A percentile compares a stretch with the other conserved stretches of the same genome.
Evolutionary conservation across 1,140 invertebrate species (phyloP).

Genomic region (Colletes latitarsis): DNA sequence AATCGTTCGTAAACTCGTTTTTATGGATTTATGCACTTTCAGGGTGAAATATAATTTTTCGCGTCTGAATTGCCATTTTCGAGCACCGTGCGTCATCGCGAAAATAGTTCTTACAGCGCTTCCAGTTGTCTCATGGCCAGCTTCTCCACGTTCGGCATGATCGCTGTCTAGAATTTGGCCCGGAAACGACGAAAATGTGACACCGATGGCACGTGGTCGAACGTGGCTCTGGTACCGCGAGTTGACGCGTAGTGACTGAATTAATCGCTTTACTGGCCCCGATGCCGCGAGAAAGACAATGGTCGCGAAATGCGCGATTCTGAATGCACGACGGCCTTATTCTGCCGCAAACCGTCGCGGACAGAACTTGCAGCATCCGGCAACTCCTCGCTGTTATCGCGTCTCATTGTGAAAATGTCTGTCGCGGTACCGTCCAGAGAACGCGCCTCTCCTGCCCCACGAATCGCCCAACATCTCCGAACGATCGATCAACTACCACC

Average conservation of each 20-base stretch:
- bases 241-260: constrained; percentile 20
- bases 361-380: constrained; percentile 53
- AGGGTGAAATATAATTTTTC: too few species aligned
- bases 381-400: constrained; percentile 41
- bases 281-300: constrained; percentile 41
- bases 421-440: constrained; percentile 14
- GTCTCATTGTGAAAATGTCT: constrained; percentile 55
- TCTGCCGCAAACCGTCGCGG: constrained; percentile 38
- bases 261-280: constrained; percentile 9
- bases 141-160: constrained; percentile 42
- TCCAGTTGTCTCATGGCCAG: constrained; percentile 36
- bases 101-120: constrained; percentile 40
- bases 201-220: background rate
- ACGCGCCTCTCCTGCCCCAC: background rate
- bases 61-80: too few species aligned
- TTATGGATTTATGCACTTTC: too few species aligned
- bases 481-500: background rate
- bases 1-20: too few species aligned
- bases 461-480: background rate
- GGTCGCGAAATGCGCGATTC: constrained; percentile 30
- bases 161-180: background rate
- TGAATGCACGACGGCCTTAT: constrained; percentile 42
- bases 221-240: constrained; percentile 3
- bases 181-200: background rate
- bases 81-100: too few species aligned